Evolutionary conservation across 1,140 invertebrate genomes (phyloP).

Genomic region (Metopolophium dirhodum): DNA sequence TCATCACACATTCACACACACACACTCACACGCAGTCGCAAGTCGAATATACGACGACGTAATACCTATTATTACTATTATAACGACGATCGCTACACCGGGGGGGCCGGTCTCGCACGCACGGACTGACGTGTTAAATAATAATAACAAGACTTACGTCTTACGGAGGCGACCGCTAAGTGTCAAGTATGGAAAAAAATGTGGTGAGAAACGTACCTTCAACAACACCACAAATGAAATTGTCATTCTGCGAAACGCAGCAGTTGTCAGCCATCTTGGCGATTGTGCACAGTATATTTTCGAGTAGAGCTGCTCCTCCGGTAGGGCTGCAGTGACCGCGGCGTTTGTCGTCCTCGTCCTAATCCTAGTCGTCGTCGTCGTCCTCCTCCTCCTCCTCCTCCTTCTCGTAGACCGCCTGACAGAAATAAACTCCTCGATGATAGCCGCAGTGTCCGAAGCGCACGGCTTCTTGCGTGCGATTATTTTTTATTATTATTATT

Average conservation of each 20-base stretch:
- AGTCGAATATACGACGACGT: not conserved
- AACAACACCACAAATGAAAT: slow-evolving; percentile 90
- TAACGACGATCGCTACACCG: not conserved
- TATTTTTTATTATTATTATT: not conserved
- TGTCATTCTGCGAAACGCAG: slow-evolving; percentile 60
- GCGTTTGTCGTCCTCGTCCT: not conserved
- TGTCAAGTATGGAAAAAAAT: not conserved
- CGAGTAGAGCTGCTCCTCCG: not conserved
- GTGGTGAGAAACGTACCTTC: slow-evolving; percentile 72
- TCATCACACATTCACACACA: not conserved
- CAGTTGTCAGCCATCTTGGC: slow-evolving; percentile 57
- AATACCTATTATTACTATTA: not conserved
- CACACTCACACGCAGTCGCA: not conserved
- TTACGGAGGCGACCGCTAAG: no score
- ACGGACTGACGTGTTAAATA: not conserved
- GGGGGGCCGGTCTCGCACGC: no score
- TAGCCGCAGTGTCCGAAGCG: not conserved
- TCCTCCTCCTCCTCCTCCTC: not conserved
- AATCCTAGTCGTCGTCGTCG: not conserved
- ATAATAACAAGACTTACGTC: not conserved
- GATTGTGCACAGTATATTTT: not conserved
- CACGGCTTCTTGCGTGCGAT: not conserved
- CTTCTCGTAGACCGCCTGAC: not conserved
- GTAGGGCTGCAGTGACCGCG: not conserved
- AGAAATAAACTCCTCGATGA: not conserved